Conservation (phyloP, 2,888 invertebrate species). For the Arrhopalites spinosus region DNA sequence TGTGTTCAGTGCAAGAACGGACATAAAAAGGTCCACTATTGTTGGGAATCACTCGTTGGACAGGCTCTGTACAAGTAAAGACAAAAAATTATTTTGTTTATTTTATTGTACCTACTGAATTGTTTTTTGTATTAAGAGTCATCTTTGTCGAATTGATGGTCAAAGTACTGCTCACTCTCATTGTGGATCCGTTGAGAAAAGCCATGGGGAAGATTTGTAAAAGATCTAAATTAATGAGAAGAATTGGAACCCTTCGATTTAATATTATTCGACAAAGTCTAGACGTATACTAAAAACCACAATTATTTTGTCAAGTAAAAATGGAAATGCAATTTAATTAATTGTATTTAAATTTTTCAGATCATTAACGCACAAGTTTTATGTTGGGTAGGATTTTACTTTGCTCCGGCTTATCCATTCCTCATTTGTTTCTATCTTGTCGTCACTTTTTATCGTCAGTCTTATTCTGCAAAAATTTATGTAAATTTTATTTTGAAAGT, state of each 20-base stretch:
- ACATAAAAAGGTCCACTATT: not conserved
- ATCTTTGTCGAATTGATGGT: not conserved
- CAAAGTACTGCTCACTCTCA: not conserved
- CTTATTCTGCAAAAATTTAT: not conserved
- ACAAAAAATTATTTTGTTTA: not conserved
- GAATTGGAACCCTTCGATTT: not conserved
- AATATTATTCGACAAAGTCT: conserved; percentile 12
- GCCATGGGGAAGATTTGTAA: not conserved
- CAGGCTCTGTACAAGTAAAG: conserved; percentile 14
- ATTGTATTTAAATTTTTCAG: not conserved
- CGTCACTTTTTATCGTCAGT: not conserved
- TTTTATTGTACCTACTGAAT: not conserved
- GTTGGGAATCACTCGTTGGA: conserved; percentile 20
- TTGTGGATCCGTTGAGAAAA: conserved; percentile 3
- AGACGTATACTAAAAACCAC: not conserved
- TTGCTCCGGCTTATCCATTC: not conserved
- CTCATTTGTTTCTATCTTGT: not conserved
- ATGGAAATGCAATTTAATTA: not conserved
- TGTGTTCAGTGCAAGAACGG: not conserved
- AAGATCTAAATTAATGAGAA: not conserved
- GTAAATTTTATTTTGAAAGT: not conserved
- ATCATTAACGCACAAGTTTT: conserved; percentile 20
- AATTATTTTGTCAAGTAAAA: no score
- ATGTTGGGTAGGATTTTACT: conserved; percentile 23
- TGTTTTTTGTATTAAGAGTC: not conserved